Base-by-base conservation (phyloP, 2,888 invertebrate genomes). In the Galerucella pusilla region DNA sequence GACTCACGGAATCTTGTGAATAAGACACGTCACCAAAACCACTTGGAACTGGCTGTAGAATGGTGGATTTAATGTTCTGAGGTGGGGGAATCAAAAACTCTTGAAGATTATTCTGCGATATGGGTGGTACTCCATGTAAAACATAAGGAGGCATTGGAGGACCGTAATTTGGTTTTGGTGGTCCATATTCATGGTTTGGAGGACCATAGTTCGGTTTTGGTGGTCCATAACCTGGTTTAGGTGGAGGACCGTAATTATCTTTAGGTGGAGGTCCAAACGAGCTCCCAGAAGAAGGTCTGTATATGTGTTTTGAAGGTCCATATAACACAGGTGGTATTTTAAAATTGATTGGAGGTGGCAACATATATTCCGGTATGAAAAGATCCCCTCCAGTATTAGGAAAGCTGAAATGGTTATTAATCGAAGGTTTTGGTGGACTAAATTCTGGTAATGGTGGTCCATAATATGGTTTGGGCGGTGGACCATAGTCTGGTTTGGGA, bases 381-480 rank as follows among this genome's bases (percentile, higher is more conserved):
- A 61, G 78, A 73, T 28, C 67, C 35, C 65, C 71, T 9, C 49
- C 66, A n/a, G 74, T 79, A 42, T 35, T 64, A 52, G 80, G 82
- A 66, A 81, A 81, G 20, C 82, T 82, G 71, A 85, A 83, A 1
- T 42, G 35, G 11, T 79, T 68, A 49, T 77, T 78, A 68, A 78
- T 79, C 10, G 83, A 83, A n/a, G 80, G 83, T 42, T 42, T 42
- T 42, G 35, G 35, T 35, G 35, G 35, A 14, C 81, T 82, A 71
- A 80, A 82, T 70, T 75, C 75, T 25, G 78, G 75, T 67, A 79
- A 67, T 25, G 83, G 77, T 20, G 79, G 77, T 12, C 80, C 80
- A 66, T 78, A 84, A 60, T 77, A 75, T 28, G 78, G 77, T 72
- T 79, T 78, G 28, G 83, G 84, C 20, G 81, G 83, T 57, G 75